phyloP scores from a whole-genome alignment of 2,797 vertebrate species.

The Myotis daubentonii region DNA sequence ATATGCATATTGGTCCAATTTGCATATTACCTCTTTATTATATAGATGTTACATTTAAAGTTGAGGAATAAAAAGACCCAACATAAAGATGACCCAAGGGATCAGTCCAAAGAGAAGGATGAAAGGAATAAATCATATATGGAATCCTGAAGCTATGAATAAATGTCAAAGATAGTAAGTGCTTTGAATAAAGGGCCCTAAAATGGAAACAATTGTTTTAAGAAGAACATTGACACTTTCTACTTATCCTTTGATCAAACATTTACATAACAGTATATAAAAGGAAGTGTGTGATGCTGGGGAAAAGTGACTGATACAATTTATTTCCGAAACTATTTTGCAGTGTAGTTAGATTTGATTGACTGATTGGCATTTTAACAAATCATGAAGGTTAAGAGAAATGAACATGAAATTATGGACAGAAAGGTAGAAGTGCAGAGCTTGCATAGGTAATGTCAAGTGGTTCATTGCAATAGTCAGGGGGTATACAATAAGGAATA shows the following conservation, averaged over 20 bases:
- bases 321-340: constrained; percentile 9
- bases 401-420: not conserved
- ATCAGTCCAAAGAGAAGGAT: not conserved
- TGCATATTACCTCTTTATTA: too few species aligned
- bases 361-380: constrained; percentile 29
- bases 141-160: not conserved
- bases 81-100: not conserved
- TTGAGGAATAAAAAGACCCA: not conserved
- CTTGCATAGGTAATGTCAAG: fast-evolving
- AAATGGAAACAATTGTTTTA: not conserved
- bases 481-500: not conserved
- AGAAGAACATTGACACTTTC: not conserved
- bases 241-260: not conserved
- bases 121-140: not conserved
- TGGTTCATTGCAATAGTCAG: not conserved
- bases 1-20: too few species aligned
- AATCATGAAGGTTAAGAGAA: not conserved
- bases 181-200: not conserved
- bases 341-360: not conserved
- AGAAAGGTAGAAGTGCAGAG: not conserved
- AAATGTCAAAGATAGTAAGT: not conserved
- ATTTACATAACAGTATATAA: not conserved
- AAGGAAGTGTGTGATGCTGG: not conserved
- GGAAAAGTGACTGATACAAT: not conserved
- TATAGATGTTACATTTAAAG: not conserved